A percentile compares a stretch with the other conserved stretches of the same genome.
Conservation (phyloP, 2,888 invertebrate species). For the Apotomis turbidana region DNA sequence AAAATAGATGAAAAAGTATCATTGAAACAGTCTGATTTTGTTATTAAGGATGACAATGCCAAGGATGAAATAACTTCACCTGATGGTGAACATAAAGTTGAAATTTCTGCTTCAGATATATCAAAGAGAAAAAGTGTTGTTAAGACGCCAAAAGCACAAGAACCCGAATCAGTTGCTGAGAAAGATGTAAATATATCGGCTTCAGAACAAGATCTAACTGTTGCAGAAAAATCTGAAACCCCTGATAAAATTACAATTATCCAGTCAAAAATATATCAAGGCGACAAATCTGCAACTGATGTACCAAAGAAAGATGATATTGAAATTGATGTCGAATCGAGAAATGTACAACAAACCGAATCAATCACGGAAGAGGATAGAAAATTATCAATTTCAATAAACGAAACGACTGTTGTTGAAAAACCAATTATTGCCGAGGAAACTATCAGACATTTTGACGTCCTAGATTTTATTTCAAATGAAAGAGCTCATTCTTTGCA, state of each 20-base stretch:
- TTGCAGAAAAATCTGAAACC: background rate
- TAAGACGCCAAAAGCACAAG: background rate
- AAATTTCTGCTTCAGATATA: background rate
- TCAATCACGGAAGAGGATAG: background rate
- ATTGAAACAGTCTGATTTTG: background rate
- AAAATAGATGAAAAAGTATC: background rate
- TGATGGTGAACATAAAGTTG: background rate
- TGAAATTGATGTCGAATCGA: background rate
- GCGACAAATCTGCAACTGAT: background rate
- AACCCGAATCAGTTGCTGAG: background rate
- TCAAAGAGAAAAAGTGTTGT: background rate
- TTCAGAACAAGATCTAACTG: background rate
- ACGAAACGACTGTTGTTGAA: background rate
- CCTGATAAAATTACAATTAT: background rate
- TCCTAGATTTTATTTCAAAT: conserved; percentile 32
- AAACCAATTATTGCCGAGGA: conserved; percentile 39
- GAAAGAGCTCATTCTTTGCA: conserved; percentile 33
- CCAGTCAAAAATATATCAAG: no score
- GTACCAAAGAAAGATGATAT: background rate
- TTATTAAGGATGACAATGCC: background rate
- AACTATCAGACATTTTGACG: conserved; percentile 45
- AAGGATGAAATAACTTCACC: background rate
- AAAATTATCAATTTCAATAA: background rate
- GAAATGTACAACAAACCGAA: background rate
- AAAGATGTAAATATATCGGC: conserved; percentile 3